Conservation (phyloP, 2,888 invertebrate species). For the Eucera pruinosa region DNA sequence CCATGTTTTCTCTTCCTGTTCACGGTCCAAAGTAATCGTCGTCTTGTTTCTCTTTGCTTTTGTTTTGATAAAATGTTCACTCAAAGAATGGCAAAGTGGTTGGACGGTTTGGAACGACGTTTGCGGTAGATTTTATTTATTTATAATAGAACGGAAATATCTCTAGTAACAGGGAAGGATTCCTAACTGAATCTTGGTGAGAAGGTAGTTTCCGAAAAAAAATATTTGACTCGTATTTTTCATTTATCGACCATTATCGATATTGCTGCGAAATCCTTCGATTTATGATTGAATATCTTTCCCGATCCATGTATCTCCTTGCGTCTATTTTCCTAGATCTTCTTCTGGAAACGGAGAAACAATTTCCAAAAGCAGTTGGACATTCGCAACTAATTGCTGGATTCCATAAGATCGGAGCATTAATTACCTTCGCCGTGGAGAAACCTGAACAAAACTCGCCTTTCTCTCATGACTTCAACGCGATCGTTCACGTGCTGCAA, state of each 20-base stretch:
- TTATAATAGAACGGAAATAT: too few relatives aligned
- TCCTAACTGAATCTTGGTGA: too few relatives aligned
- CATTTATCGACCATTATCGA: too few relatives aligned
- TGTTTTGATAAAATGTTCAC: background rate
- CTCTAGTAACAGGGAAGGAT: too few relatives aligned
- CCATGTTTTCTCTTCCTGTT: background rate
- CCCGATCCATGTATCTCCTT: too few relatives aligned
- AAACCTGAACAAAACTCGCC: background rate
- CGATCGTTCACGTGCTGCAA: background rate
- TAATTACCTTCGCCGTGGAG: background rate
- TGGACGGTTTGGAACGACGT: too few relatives aligned
- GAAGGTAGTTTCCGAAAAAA: too few relatives aligned
- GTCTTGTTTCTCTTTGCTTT: background rate
- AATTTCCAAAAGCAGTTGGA: background rate
- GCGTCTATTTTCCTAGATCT: background rate
- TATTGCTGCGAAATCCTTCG: too few relatives aligned
- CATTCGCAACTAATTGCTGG: slow-evolving; percentile 2
- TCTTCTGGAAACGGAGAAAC: background rate
- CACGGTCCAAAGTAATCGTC: background rate
- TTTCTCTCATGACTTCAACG: background rate
- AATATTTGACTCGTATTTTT: too few relatives aligned
- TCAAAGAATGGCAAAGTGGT: too few relatives aligned
- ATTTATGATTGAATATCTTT: too few relatives aligned
- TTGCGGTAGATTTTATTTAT: too few relatives aligned
- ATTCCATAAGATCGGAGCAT: background rate